phyloP scores from a whole-genome alignment of 2,888 invertebrate genomes.

The Belgica antarctica region DNA sequence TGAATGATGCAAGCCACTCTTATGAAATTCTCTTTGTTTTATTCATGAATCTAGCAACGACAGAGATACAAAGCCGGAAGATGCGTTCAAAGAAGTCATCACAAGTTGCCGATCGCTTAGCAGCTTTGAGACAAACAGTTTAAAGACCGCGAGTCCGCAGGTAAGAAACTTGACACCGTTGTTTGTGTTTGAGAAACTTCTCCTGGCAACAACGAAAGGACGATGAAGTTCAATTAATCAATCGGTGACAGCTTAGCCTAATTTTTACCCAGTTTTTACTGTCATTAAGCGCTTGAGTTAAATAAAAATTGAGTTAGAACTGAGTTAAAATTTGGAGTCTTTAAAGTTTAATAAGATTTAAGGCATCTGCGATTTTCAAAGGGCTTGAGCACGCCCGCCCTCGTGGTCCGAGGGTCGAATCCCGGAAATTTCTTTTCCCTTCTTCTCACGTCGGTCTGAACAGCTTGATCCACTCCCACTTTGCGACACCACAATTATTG shows the following conservation, averaged over 20 bases:
- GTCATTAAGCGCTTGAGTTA: not conserved
- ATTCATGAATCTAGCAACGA: slow-evolving; percentile 32
- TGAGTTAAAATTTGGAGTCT: too few species aligned
- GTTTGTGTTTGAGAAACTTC: not conserved
- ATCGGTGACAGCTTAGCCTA: not conserved
- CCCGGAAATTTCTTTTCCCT: too few species aligned
- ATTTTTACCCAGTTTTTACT: not conserved
- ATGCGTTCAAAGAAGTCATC: slow-evolving; percentile 55
- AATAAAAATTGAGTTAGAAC: not conserved
- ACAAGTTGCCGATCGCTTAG: slow-evolving; percentile 55
- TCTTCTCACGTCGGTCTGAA: too few species aligned
- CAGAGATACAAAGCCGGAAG: slow-evolving; percentile 50
- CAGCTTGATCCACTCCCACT: too few species aligned
- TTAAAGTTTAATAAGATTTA: too few species aligned
- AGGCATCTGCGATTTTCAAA: too few species aligned
- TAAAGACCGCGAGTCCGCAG: slow-evolving; percentile 56
- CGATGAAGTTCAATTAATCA: too few species aligned
- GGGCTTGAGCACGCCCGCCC: too few species aligned
- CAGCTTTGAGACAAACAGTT: slow-evolving; percentile 52
- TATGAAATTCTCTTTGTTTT: not conserved
- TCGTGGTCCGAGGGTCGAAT: too few species aligned
- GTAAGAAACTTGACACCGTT: slow-evolving; percentile 48
- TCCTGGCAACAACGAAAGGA: not conserved
- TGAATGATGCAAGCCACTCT: not conserved
- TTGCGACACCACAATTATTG: too few species aligned